These are phyloP conservation scores for Sminthurinus aureus DNA, from an alignment of 2,888 invertebrate species.

Conservation along the genomic window DNA sequence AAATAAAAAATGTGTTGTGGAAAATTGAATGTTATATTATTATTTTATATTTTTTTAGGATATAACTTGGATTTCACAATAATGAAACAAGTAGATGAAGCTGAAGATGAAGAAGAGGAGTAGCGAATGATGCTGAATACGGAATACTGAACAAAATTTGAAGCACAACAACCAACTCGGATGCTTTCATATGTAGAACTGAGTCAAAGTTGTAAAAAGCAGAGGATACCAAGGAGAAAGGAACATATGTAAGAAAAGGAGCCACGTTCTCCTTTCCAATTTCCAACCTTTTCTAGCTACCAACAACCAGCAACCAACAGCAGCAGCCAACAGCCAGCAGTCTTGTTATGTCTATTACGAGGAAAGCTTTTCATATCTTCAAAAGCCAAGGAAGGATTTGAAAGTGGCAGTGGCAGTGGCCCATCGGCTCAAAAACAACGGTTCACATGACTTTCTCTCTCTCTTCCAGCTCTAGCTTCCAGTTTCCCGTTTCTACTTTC, in stretches of 20 bases:
- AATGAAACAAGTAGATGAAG: too few species aligned
- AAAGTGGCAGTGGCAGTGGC: slow-evolving; percentile 4
- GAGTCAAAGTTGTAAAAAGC: background rate
- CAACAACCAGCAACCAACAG: background rate
- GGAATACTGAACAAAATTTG: background rate
- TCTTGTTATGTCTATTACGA: background rate
- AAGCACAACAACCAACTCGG: slow-evolving; percentile 1
- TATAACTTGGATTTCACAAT: too few species aligned
- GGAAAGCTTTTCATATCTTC: slow-evolving; percentile 1
- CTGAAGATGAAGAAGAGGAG: too few species aligned
- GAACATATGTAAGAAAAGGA: background rate
- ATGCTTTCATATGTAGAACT: background rate
- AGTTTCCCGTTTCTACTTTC: background rate
- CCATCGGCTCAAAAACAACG: slow-evolving; percentile 8
- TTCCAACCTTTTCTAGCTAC: background rate
- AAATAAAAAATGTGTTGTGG: too few species aligned
- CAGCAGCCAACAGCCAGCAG: too few species aligned
- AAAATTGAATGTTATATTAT: too few species aligned
- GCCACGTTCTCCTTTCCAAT: background rate
- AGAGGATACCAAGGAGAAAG: background rate
- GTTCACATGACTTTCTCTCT: background rate
- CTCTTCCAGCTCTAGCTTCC: background rate
- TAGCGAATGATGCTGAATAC: background rate
- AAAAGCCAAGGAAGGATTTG: background rate
- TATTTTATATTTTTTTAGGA: too few species aligned